Evolutionary conservation across 2,797 vertebrate genomes (phyloP).

Genomic region (Argyrosomus regius): DNA sequence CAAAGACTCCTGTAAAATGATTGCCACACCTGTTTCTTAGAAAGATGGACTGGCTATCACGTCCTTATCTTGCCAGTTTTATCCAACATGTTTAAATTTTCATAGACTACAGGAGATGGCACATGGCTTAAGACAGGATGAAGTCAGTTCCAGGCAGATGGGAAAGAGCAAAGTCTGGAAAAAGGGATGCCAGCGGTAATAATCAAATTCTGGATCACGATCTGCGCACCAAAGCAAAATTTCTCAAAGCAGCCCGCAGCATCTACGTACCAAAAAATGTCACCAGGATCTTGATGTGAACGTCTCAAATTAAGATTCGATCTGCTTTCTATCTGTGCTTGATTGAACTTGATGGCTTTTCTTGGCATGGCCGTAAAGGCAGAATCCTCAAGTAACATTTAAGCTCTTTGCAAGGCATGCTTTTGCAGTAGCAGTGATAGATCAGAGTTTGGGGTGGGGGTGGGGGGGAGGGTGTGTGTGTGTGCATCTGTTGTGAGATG

Average conservation of each 20-base stretch:
- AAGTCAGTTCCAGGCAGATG: slow-evolving; percentile 58
- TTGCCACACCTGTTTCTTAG: slow-evolving; percentile 70
- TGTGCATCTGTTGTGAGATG: slow-evolving; percentile 11
- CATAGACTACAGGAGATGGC: slow-evolving; percentile 53
- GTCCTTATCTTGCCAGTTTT: slow-evolving; percentile 34
- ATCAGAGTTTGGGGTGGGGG: slow-evolving; percentile 15
- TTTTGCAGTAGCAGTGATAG: slow-evolving; percentile 29
- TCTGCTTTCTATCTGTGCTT: slow-evolving; percentile 71
- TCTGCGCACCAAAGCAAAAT: slow-evolving; percentile 45
- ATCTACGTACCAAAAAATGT: slow-evolving; percentile 54
- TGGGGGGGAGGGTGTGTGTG: too few relatives aligned
- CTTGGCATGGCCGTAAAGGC: slow-evolving; percentile 51
- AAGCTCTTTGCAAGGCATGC: slow-evolving; percentile 20
- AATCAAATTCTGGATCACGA: slow-evolving; percentile 65
- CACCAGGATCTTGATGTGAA: slow-evolving; percentile 47
- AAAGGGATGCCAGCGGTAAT: slow-evolving; percentile 56
- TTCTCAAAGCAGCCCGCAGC: slow-evolving; percentile 46
- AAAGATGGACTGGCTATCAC: slow-evolving; percentile 40
- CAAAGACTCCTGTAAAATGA: slow-evolving; percentile 59
- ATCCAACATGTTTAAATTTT: slow-evolving; percentile 57
- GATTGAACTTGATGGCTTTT: slow-evolving; percentile 67
- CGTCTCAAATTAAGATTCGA: slow-evolving; percentile 42
- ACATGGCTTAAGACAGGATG: slow-evolving; percentile 49
- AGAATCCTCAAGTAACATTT: slow-evolving; percentile 52
- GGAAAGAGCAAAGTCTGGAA: slow-evolving; percentile 57